Evolutionary conservation across 2,797 vertebrate species (phyloP), one percentile per base, ranked within the genome.

Genomic region (Crocodylus rhombifer): DNA sequence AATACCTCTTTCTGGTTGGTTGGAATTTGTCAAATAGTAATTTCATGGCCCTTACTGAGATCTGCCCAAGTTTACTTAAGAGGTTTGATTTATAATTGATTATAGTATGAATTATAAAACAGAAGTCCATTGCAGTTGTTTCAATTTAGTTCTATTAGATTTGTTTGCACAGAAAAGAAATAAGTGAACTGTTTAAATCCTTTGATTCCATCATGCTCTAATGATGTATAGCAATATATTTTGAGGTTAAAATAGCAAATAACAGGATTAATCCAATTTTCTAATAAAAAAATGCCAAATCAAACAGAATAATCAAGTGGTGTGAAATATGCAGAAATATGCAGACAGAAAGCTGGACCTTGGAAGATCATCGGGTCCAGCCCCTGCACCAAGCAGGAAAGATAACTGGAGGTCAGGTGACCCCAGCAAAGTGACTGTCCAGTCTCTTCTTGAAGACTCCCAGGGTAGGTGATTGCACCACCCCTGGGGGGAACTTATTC

Each of bases 11-110:
- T 90, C 3, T 61, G 28, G 83, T n/a, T 63, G 33, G 30, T 88
- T 80, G 87, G 82, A 60, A 57, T 83, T 14, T 80, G 16, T 84
- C 18, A 93, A 93, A 87, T 94, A 84, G 11, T 73, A 91, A 86
- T 77, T 67, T n/a, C 18, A 80, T 71, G 25, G 12, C 60, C 21
- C 1, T 83, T 17, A 63, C 0, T 64, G 62, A 95, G 96, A 92
- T 4, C 36, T 86, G 25, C 9, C 30, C 62, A 75, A 62, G 25
- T 25, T 69, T 67, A 76, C 10, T 83, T 80, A 79, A 21, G 30
- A 79, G 7, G 25, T 58, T 76, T 91, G 28, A 25, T 75, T 4
- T 75, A 33, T 14, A 16, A 89, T 91, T 86, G 82, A 93, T 76
- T 89, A 62, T 36, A 28, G 77, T 14, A 2, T 74, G 21, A 92